Conservation (phyloP, 2,113 vertebrate species). For the Toxostoma redivivum region DNA sequence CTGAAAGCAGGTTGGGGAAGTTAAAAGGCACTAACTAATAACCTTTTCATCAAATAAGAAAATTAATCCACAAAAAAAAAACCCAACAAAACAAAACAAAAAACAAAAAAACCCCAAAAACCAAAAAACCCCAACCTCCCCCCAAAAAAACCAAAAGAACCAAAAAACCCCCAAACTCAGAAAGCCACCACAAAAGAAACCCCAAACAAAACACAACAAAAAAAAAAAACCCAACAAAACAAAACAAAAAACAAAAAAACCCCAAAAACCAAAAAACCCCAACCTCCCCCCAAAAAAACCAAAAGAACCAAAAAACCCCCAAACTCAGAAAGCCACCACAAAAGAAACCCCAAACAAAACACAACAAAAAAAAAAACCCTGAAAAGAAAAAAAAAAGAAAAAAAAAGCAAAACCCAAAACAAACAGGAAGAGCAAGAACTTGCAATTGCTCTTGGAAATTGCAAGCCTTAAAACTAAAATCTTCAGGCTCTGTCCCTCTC, state of each 20-base stretch:
- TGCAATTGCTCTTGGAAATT: slow-evolving; percentile 1
- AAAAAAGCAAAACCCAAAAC: too few relatives aligned
- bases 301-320: neutral
- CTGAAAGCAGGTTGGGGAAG: neutral
- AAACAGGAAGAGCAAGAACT: neutral
- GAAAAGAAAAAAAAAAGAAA: neutral
- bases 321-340: too few relatives aligned
- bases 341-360: neutral
- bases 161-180: too few relatives aligned
- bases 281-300: neutral
- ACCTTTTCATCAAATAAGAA: neutral
- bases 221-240: neutral
- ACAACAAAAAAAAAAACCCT: neutral
- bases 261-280: neutral
- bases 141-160: too few relatives aligned
- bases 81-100: neutral
- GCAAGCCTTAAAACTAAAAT: neutral
- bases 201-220: too few relatives aligned
- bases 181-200: too few relatives aligned
- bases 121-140: too few relatives aligned
- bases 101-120: neutral
- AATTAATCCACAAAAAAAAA: neutral
- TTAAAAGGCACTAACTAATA: neutral
- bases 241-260: neutral
- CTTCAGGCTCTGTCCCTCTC: neutral